Evolutionary conservation across 2,888 invertebrate species (phyloP), one percentile per base, ranked within the genome.

Genomic region (Volucella inflata): DNA sequence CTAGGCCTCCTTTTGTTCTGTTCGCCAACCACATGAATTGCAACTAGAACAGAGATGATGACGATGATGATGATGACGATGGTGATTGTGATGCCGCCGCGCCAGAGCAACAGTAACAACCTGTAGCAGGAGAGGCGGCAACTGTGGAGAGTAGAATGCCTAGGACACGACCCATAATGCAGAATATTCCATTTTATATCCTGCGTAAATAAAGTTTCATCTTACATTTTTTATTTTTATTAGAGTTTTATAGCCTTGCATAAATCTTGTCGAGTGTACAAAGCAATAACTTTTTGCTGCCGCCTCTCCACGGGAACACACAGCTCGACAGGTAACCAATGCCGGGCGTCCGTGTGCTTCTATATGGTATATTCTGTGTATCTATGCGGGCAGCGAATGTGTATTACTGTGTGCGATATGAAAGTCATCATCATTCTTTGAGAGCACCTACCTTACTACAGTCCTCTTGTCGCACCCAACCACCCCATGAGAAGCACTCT

Each of bases 221-320:
- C 88, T 87, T 88, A 87, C 87, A 88, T 88, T 88, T 88, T 88
- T 88, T 88, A 88, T 88, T 88, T 88, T 88, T 88, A 88, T 88
- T 88, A 77, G 88, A 87, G 87, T 88, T 88, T 88, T 88, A 88
- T 88, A 88, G 88, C 84, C 87, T 76, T 72, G 87, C 87, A 88
- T 88, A 88, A 88, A 88, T 88, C 88, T 88, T 88, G 80, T 65
- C 87, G 85, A 87, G 88, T 78, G 84, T 71, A 87, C 87, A 84
- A 84, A 88, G 87, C 88, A 88, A 88, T 88, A 87, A 87, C 87
- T 87, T 81, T 87, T 67, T 64, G 30, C 30, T 30, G 30, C 30
- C 30, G 82, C 68, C 68, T 80, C 83, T 85, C 85, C 84, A 87
- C 74, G 87, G 84, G 87, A 87, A 87, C 72, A 76, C 30, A 74